Conservation (phyloP, 1,140 invertebrate species). For the Leptonema lineaticorne region DNA sequence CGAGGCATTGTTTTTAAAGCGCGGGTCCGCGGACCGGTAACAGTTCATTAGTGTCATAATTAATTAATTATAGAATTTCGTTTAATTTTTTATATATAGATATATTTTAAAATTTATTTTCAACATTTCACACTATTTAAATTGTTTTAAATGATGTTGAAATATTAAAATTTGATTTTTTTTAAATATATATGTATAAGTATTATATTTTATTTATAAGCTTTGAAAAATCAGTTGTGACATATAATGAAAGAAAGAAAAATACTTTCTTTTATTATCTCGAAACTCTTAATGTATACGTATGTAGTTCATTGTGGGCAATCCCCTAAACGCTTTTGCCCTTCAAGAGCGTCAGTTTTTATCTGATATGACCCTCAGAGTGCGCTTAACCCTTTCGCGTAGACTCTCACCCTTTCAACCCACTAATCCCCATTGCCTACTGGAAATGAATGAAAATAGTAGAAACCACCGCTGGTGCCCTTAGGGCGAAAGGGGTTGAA, state of each 20-base stretch:
- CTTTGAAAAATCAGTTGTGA: too few species aligned
- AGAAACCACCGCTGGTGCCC: constrained; percentile 31
- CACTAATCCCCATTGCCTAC: constrained; percentile 11
- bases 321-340: constrained; percentile 28
- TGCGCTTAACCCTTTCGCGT: constrained; percentile 37
- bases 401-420: constrained; percentile 12
- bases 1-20: neutral
- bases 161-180: too few species aligned
- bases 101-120: too few species aligned
- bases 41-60: too few species aligned
- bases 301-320: constrained; percentile 35
- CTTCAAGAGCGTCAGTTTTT: constrained; percentile 31
- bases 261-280: constrained; percentile 21
- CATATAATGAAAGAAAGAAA: constrained; percentile 15
- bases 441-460: constrained; percentile 40
- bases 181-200: too few species aligned
- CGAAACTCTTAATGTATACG: too few species aligned
- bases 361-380: constrained; percentile 37
- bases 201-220: too few species aligned
- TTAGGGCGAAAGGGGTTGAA: constrained; percentile 27
- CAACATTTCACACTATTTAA: too few species aligned
- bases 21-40: neutral
- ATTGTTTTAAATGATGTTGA: too few species aligned
- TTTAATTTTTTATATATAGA: too few species aligned
- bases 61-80: too few species aligned